Evolutionary conservation across 2,113 vertebrate species (phyloP), one percentile per base, ranked within the genome.

Genomic region (Notothenia coriiceps): DNA sequence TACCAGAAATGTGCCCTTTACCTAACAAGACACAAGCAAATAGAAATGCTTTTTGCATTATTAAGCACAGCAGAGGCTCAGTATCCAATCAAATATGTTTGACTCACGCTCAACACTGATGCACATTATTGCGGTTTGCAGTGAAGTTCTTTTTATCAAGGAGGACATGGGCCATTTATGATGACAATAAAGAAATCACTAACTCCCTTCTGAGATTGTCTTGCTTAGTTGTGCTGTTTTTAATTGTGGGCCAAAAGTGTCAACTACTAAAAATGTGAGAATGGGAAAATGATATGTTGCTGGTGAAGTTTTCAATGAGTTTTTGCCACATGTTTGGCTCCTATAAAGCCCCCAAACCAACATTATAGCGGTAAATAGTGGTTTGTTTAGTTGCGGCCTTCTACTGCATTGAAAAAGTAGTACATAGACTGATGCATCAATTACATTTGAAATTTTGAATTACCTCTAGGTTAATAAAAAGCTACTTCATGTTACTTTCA

Each of bases 181-280:
- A 60, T 59, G 1, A 60, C 25, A 61, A 77, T 11, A 4, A 33
- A 76, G 46, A 5, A 71, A 55, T 47, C 56, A 56, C 46, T 74
- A 62, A 68, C 51, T 82, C 57, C 43, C 52, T 29, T 66, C 40
- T 57, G 25, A 44, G 59, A 6, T 79, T 68, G 63, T 71, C 12
- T 70, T 54, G 52, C 35, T 67, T 33, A 68, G 54, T 57, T 71
- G 51, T 0, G n/a, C 75, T 76, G 59, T 60, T 82, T 84, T 63
- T 66, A 40, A 59, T 17, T 66, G 61, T 10, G 22, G n/a, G 44
- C 25, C 52, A 68, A 74, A 74, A 49, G 67, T 63, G 62, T 51
- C n/a, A 83, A 76, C 59, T 47, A 70, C 75, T 74, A 43, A 56
- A 76, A 68, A 67, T 12, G 17, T 67, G 15, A 60, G 10, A 85